phyloP scores from a whole-genome alignment of 1,140 invertebrate genomes.

The Drosophila punjabiensis region DNA sequence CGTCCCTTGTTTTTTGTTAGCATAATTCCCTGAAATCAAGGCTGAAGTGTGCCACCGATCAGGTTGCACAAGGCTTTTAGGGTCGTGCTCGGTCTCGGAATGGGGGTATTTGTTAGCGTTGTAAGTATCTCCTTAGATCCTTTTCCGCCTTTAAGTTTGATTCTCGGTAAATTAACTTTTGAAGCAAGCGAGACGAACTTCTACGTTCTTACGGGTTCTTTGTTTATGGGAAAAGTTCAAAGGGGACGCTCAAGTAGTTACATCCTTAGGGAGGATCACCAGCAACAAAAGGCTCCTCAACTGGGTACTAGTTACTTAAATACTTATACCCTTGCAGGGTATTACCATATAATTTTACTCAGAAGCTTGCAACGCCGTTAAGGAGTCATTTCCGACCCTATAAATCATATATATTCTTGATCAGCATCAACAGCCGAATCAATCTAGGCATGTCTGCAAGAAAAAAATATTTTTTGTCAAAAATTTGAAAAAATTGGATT shows the following conservation, averaged over 20 bases:
- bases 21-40: slow-evolving; percentile 81
- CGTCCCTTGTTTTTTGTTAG: slow-evolving; percentile 32
- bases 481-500: too few relatives aligned
- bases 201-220: slow-evolving; percentile 50
- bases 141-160: slow-evolving; percentile 76
- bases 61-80: slow-evolving; percentile 62
- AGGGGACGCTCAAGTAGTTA: slow-evolving; percentile 52
- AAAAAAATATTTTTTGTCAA: too few relatives aligned
- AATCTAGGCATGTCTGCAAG: too few relatives aligned
- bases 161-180: slow-evolving; percentile 85
- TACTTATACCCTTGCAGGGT: neutral
- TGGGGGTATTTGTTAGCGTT: slow-evolving; percentile 35
- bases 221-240: slow-evolving; percentile 41
- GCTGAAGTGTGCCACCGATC: slow-evolving; percentile 80
- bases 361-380: too few relatives aligned
- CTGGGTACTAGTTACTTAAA: neutral
- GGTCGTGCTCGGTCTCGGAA: slow-evolving; percentile 21
- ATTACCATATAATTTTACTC: too few relatives aligned
- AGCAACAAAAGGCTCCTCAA: slow-evolving; percentile 28
- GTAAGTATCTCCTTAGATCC: slow-evolving; percentile 56
- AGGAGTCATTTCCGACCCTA: too few relatives aligned
- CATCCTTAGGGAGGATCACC: slow-evolving; percentile 56
- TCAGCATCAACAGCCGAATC: too few relatives aligned
- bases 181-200: slow-evolving; percentile 54
- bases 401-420: too few relatives aligned